A percentile compares a stretch with the other conserved stretches of the same genome.
phyloP scores from a whole-genome alignment of 1,140 invertebrate genomes.

The Cherax quadricarinatus region DNA sequence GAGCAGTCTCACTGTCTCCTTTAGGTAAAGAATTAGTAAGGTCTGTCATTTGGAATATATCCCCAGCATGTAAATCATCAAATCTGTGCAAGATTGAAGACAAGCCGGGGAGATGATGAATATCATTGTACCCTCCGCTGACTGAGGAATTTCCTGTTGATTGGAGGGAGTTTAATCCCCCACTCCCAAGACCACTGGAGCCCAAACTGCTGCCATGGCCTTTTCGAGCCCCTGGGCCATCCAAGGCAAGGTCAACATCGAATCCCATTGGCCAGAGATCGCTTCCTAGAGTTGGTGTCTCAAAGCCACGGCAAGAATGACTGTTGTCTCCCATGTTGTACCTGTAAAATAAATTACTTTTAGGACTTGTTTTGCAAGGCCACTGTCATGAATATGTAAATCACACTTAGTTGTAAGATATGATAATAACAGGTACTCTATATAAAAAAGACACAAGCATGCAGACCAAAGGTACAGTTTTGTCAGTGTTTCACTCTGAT shows the following conservation, averaged over 20 bases:
- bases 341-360: constrained; percentile 38
- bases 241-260: constrained; percentile 57
- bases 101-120: constrained; percentile 58
- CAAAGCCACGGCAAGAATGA: constrained; percentile 61
- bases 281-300: constrained; percentile 55
- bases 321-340: constrained; percentile 62
- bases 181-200: constrained; percentile 36
- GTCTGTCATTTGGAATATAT: constrained; percentile 64
- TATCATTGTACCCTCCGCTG: constrained; percentile 55
- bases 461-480: too few relatives aligned
- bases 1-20: constrained; percentile 63
- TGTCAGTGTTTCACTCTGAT: too few relatives aligned
- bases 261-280: constrained; percentile 65
- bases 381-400: too few relatives aligned
- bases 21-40: constrained; percentile 61
- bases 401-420: too few relatives aligned
- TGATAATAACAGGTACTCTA: too few relatives aligned
- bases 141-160: constrained; percentile 1
- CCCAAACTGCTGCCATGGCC: constrained; percentile 35
- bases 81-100: constrained; percentile 56
- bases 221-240: constrained; percentile 50
- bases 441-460: too few relatives aligned
- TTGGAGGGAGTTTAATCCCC: constrained; percentile 40
- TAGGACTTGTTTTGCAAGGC: not conserved
- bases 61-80: constrained; percentile 62